A percentile compares a stretch with the other conserved stretches of the same genome.
Conservation (phyloP, 1,140 invertebrate genomes). For the Drosophila arizonae region DNA sequence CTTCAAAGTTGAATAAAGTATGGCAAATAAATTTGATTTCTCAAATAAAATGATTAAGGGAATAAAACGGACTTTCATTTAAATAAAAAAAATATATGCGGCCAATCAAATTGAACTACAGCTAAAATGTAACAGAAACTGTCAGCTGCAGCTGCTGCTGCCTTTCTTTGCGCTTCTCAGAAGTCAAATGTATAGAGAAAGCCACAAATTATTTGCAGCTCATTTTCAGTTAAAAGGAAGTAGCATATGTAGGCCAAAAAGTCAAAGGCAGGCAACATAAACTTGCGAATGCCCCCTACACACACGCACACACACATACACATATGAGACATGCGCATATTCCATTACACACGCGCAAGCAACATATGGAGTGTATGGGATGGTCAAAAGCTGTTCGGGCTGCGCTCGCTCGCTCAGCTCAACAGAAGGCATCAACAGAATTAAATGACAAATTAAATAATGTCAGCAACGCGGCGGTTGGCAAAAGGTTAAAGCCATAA, state of each 20-base stretch:
- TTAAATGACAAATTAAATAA: slow-evolving; percentile 82
- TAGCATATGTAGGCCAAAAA: slow-evolving; percentile 49
- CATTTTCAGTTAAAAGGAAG: slow-evolving; percentile 25
- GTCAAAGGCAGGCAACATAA: slow-evolving; percentile 33
- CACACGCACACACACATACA: neutral
- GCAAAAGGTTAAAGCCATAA: slow-evolving; percentile 79
- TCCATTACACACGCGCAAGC: slow-evolving; percentile 48
- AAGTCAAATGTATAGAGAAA: slow-evolving; percentile 18
- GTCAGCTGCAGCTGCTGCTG: neutral
- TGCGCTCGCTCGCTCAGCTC: neutral
- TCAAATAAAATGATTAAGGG: neutral
- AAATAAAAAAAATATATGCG: no score
- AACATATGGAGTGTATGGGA: slow-evolving; percentile 51
- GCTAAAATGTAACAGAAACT: neutral
- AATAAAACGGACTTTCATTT: neutral
- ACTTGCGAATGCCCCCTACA: slow-evolving; percentile 30
- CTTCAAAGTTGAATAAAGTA: neutral
- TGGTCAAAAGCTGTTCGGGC: neutral
- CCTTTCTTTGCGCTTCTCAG: slow-evolving; percentile 13
- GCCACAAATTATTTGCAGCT: slow-evolving; percentile 28
- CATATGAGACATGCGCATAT: no score
- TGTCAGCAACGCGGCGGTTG: slow-evolving; percentile 74
- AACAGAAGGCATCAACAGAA: slow-evolving; percentile 42
- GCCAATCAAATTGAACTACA: no score
- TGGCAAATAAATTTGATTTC: neutral